These are phyloP conservation scores for Heliconius aoede DNA, from an alignment of 2,888 invertebrate genomes.

Conservation along the genomic window DNA sequence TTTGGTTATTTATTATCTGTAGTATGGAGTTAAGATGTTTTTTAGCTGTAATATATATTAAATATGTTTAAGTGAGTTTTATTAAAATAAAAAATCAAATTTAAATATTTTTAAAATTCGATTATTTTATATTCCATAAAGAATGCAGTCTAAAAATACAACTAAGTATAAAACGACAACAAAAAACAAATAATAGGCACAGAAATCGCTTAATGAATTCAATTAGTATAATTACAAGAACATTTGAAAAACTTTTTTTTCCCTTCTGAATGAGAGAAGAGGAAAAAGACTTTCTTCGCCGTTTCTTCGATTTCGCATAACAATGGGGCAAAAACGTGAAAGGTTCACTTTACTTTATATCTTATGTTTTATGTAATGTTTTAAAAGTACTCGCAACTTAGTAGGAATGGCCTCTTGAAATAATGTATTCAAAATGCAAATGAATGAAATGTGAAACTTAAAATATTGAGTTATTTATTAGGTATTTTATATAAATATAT, in stretches of 20 bases:
- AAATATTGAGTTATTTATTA: slow-evolving; percentile 1
- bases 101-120: too few species aligned
- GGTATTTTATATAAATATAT: background rate
- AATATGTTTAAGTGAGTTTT: too few species aligned
- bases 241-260: slow-evolving; percentile 25
- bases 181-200: background rate
- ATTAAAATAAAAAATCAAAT: too few species aligned
- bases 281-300: slow-evolving; percentile 44
- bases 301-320: slow-evolving; percentile 51
- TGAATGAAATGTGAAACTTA: background rate
- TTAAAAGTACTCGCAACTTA: slow-evolving; percentile 17
- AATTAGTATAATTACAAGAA: slow-evolving; percentile 22
- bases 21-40: background rate
- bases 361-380: slow-evolving; percentile 20
- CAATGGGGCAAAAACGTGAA: slow-evolving; percentile 51
- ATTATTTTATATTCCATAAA: background rate
- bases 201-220: background rate
- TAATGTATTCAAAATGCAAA: slow-evolving; percentile 18
- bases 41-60: background rate
- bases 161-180: background rate
- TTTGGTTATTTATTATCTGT: background rate
- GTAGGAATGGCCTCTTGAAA: slow-evolving; percentile 19
- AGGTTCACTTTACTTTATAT: slow-evolving; percentile 15
- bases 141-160: background rate
- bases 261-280: slow-evolving; percentile 26